Conservation (phyloP, 1,140 invertebrate species). For the Nebria ingens region DNA sequence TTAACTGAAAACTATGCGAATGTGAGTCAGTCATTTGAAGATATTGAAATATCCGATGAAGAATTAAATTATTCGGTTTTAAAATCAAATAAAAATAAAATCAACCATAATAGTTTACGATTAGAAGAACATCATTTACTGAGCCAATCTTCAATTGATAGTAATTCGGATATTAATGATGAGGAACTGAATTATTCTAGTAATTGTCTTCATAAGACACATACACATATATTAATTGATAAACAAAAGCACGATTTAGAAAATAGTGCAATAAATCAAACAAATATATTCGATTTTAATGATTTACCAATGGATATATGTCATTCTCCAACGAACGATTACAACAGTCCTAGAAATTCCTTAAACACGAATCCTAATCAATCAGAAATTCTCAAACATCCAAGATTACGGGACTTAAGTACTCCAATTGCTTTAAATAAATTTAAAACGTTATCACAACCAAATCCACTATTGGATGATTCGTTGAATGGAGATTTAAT, state of each 20-base stretch:
- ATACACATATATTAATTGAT: neutral
- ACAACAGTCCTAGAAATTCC: neutral
- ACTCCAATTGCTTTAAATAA: neutral
- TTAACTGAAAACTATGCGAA: no score
- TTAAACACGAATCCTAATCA: neutral
- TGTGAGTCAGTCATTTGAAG: slow-evolving; percentile 17
- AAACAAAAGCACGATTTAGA: neutral
- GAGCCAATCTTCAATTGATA: neutral
- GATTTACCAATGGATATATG: neutral
- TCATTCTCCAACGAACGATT: neutral
- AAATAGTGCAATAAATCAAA: neutral
- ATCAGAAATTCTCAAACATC: neutral
- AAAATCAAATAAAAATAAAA: slow-evolving; percentile 11
- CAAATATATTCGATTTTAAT: neutral
- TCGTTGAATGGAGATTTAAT: slow-evolving; percentile 13
- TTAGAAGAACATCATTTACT: slow-evolving; percentile 10
- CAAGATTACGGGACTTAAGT: neutral
- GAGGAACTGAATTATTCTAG: slow-evolving; percentile 35
- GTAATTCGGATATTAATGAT: slow-evolving; percentile 29
- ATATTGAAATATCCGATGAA: slow-evolving; percentile 24
- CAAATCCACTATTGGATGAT: slow-evolving; percentile 13
- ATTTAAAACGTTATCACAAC: neutral
- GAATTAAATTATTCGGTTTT: slow-evolving; percentile 28
- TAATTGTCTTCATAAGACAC: slow-evolving; percentile 14
- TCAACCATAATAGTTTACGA: slow-evolving; percentile 10